These are phyloP conservation scores for Calameuta pallipes DNA, from an alignment of 2,888 invertebrate species.

Conservation along the genomic window DNA sequence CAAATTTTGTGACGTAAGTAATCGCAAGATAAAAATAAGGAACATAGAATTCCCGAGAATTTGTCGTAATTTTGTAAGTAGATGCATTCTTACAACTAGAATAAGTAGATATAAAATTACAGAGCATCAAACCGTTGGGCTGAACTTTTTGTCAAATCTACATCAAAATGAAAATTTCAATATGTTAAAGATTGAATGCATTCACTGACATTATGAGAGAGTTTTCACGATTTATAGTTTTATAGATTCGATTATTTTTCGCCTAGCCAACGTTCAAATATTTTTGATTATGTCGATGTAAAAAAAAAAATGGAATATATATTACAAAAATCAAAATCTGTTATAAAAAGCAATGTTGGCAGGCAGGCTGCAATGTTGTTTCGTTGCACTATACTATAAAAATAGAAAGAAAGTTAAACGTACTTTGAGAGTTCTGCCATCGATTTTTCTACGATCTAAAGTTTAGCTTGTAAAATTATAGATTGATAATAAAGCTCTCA, in stretches of 20 bases:
- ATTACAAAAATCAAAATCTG: neutral
- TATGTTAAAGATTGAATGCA: neutral
- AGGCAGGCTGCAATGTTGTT: neutral
- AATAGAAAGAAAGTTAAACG: neutral
- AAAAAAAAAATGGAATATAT: neutral
- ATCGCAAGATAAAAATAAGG: neutral
- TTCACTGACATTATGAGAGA: neutral
- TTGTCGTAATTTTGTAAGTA: neutral
- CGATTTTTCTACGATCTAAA: neutral
- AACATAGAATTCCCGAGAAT: neutral
- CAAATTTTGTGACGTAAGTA: neutral
- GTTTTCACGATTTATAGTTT: neutral
- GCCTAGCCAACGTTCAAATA: neutral
- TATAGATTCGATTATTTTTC: neutral
- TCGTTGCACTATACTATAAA: neutral
- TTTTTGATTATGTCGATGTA: neutral
- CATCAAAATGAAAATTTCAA: neutral
- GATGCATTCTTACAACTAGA: neutral
- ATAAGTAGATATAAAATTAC: neutral
- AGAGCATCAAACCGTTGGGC: neutral
- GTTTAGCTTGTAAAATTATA: neutral
- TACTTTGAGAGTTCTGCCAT: neutral
- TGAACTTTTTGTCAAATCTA: neutral
- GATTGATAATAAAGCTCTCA: neutral
- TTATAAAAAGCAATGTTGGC: neutral